Conservation (phyloP, 2,113 vertebrate genomes). For the Telmatochromis brichardi region DNA sequence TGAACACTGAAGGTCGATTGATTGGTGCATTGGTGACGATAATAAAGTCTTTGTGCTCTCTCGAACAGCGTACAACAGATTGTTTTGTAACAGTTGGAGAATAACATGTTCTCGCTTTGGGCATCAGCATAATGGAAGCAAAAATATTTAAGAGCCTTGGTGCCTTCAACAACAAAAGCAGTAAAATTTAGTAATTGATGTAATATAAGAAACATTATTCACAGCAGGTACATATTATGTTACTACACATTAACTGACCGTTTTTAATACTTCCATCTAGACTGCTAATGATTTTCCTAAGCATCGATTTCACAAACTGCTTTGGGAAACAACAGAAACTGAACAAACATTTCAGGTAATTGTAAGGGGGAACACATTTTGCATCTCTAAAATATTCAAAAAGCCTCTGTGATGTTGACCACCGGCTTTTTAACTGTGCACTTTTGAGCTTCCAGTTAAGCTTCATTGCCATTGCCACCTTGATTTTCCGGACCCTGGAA, state of each 20-base stretch:
- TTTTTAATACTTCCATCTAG: neutral
- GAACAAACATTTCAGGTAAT: neutral
- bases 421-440: neutral
- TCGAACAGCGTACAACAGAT: neutral
- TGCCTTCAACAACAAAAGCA: neutral
- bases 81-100: neutral
- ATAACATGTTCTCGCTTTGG: neutral
- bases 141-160: neutral
- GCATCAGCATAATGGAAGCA: neutral
- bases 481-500: neutral
- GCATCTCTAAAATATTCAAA: neutral
- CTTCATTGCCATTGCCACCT: neutral
- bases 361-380: neutral
- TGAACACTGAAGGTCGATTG: neutral
- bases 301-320: neutral
- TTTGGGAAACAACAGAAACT: neutral
- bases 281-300: neutral
- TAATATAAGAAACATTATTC: neutral
- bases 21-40: neutral
- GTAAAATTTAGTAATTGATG: neutral
- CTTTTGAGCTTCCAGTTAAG: neutral
- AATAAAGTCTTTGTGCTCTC: neutral
- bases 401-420: accelerated
- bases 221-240: neutral
- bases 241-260: neutral